Evolutionary conservation across 2,797 vertebrate genomes (phyloP).

Genomic region (Lacerta bilineata): DNA sequence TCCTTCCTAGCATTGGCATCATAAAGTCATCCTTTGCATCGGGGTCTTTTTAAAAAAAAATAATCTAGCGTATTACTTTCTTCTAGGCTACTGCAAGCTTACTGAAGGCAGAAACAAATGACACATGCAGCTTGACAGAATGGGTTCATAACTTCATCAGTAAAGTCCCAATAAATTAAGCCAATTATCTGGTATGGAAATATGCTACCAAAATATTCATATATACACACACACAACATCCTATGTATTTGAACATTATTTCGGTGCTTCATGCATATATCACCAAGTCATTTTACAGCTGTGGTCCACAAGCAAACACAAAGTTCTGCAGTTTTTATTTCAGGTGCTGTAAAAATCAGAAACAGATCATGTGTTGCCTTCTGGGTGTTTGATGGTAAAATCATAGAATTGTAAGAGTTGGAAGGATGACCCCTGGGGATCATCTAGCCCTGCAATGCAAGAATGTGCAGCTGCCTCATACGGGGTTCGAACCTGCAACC

Average conservation of each 20-base stretch:
- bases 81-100: slow-evolving; percentile 61
- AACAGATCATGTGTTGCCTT: too few species aligned
- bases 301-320: slow-evolving; percentile 15
- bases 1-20: slow-evolving; percentile 58
- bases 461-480: too few species aligned
- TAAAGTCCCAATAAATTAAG: slow-evolving; percentile 56
- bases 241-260: background rate
- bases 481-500: too few species aligned
- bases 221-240: background rate
- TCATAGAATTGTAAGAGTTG: too few species aligned
- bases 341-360: slow-evolving; percentile 13
- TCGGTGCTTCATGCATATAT: slow-evolving; percentile 15
- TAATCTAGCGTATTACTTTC: slow-evolving; percentile 53
- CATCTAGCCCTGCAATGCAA: too few species aligned
- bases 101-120: slow-evolving; percentile 50
- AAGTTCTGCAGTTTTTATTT: slow-evolving; percentile 22
- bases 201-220: background rate
- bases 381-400: too few species aligned
- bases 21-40: slow-evolving; percentile 69
- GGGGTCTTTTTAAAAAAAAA: slow-evolving; percentile 59
- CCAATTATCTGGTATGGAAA: slow-evolving; percentile 50
- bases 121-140: slow-evolving; percentile 70
- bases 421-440: too few species aligned
- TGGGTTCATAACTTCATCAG: slow-evolving; percentile 65
- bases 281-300: slow-evolving; percentile 39